Evolutionary conservation across 2,797 vertebrate species (phyloP), one percentile per base, ranked within the genome.

Genomic region (Dallia pectoralis): DNA sequence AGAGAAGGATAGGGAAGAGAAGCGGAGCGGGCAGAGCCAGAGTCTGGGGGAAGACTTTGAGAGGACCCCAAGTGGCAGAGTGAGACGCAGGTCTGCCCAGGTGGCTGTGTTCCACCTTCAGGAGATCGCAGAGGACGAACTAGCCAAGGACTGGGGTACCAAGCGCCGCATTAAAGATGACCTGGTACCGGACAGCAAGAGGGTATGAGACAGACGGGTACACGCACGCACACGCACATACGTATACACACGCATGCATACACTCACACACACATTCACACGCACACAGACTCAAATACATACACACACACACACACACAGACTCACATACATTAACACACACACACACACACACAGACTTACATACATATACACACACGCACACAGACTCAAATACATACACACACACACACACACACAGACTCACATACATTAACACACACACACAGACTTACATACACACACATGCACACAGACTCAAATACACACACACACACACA

Each of bases 81-180:
- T 99, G 85, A 93, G 97, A 67, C 96, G 97, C 49, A 95, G 94
- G 0, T 98, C 97, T 0, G 97, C 97, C 72, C 97, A 98, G 84
- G 96, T 99, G 0, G 97, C 97, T 0, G 96, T 99, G 40, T 98
- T 99, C 89, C 97, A 99, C 87, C 93, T 99, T 71, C 97, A 99
- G 87, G 97, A 98, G 90, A 99, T 99, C 2, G 97, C 97, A 0
- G 97, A 98, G 81, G 97, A 98, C 0, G 97, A 99, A 81, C 93
- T 99, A 19, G 93, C 96, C 75, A 97, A 91, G 78, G 97, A 98
- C 69, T 98, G 97, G 96, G 96, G 95, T 69, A 92, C 91, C 81
- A 97, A 97, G 84, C 89, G 97, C 14, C 95, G 95, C 84, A 97
- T 96, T 91, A 98, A 97, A 87, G 97, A 99, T 0, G 97, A 99